A percentile compares a stretch with the other conserved stretches of the same genome.
phyloP scores from a whole-genome alignment of 2,888 invertebrate species.

The Agrochola litura region DNA sequence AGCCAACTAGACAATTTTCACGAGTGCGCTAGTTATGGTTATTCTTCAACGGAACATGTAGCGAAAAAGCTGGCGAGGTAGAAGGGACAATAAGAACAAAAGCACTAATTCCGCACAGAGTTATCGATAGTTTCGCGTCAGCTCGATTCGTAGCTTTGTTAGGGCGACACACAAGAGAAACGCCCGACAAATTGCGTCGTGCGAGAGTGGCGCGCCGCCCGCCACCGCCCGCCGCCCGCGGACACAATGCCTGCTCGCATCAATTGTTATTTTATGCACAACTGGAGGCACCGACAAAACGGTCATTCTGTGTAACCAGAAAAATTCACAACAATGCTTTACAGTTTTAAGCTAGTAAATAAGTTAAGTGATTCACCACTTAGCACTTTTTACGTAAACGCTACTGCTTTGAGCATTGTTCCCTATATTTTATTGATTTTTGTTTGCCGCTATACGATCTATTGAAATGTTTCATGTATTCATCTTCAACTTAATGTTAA shows the following conservation, averaged over 20 bases:
- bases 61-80: slow-evolving; percentile 67
- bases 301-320: slow-evolving; percentile 65
- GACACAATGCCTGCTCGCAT: slow-evolving; percentile 78
- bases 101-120: slow-evolving; percentile 82
- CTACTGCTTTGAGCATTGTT: slow-evolving; percentile 43
- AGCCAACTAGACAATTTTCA: slow-evolving; percentile 77
- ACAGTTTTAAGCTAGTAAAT: slow-evolving; percentile 65
- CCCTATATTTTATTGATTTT: slow-evolving; percentile 42
- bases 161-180: slow-evolving; percentile 85
- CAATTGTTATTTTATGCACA: slow-evolving; percentile 84
- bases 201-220: slow-evolving; percentile 72
- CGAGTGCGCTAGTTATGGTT: slow-evolving; percentile 74
- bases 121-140: slow-evolving; percentile 84
- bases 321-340: slow-evolving; percentile 66
- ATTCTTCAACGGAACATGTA: slow-evolving; percentile 71
- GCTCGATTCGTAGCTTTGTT: slow-evolving; percentile 83
- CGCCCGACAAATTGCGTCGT: slow-evolving; percentile 86
- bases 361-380: slow-evolving; percentile 54
- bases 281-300: slow-evolving; percentile 73
- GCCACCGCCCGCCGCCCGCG: slow-evolving; percentile 43
- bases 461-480: slow-evolving; percentile 26
- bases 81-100: slow-evolving; percentile 78
- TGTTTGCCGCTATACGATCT: slow-evolving; percentile 17
- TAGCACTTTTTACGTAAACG: slow-evolving; percentile 32
- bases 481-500: slow-evolving; percentile 4